Conservation (phyloP, 2,113 vertebrate species). For the Morone saxatilis region DNA sequence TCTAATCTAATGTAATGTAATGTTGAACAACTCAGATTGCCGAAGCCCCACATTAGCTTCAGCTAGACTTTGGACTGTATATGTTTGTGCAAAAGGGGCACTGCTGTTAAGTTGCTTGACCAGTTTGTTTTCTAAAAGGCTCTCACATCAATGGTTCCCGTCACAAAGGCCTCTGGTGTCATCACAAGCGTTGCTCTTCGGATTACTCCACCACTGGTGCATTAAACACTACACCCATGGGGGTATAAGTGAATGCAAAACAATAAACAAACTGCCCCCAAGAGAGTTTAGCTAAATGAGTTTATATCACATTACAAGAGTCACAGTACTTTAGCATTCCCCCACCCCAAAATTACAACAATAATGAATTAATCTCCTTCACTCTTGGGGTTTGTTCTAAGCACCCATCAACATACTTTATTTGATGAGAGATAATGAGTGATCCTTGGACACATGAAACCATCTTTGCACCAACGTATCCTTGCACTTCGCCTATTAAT, state of each 20-base stretch:
- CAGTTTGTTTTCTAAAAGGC: background rate
- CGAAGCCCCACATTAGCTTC: background rate
- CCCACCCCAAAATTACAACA: conserved; percentile 46
- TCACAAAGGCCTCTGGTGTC: conserved; percentile 13
- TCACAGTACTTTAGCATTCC: conserved; percentile 43
- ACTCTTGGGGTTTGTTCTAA: conserved; percentile 49
- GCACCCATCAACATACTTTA: conserved; percentile 33
- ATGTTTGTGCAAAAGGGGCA: too few species aligned
- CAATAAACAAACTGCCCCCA: conserved; percentile 60
- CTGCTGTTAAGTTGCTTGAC: too few species aligned
- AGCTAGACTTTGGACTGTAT: too few species aligned
- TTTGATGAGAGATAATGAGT: conserved; percentile 66
- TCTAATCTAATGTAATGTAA: too few species aligned
- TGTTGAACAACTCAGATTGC: background rate
- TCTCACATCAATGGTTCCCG: background rate
- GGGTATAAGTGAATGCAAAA: conserved; percentile 43
- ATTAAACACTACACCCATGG: conserved; percentile 51
- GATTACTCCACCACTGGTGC: conserved; percentile 21
- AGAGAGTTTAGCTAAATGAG: conserved; percentile 67
- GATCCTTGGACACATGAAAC: conserved; percentile 66
- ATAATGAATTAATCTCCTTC: conserved; percentile 67
- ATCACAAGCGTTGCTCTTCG: conserved; percentile 20
- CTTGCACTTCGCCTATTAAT: conserved; percentile 54
- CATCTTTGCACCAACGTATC: conserved; percentile 45
- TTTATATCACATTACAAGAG: conserved; percentile 68